phyloP scores from a whole-genome alignment of 2,888 invertebrate species.

The Prenolepis imparis region DNA sequence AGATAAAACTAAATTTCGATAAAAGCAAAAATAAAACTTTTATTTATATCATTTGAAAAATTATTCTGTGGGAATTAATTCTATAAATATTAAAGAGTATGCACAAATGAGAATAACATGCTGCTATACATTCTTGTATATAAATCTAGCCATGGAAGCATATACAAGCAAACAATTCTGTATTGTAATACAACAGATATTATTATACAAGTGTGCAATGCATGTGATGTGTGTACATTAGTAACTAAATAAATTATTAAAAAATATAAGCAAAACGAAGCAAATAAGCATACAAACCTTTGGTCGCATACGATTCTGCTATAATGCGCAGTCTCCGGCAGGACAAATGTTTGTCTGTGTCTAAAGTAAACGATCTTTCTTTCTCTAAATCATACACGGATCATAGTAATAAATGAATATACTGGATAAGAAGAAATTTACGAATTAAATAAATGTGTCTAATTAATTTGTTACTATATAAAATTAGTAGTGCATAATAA shows the following conservation, averaged over 20 bases:
- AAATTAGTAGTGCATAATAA: conserved; percentile 54
- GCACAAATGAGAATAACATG: conserved; percentile 21
- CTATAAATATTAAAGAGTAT: conserved; percentile 3
- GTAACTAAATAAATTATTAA: conserved; percentile 58
- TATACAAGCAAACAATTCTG: conserved; percentile 31
- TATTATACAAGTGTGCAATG: conserved; percentile 13
- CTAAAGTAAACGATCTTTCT: conserved; percentile 72
- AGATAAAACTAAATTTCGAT: conserved; percentile 7
- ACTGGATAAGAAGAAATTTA: conserved; percentile 46
- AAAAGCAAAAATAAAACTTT: conserved; percentile 11
- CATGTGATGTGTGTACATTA: conserved; percentile 44
- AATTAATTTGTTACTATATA: conserved; percentile 45
- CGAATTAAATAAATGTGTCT: conserved; percentile 52
- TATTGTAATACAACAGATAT: neutral
- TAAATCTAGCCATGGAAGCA: conserved; percentile 28
- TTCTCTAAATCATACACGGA: conserved; percentile 66
- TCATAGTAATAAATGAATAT: conserved; percentile 57
- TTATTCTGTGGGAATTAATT: neutral
- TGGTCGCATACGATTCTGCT: conserved; percentile 98
- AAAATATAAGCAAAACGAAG: conserved; percentile 63
- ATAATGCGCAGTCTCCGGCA: conserved; percentile 96
- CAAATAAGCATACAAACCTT: conserved; percentile 88
- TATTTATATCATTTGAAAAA: neutral
- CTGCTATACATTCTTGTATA: neutral
- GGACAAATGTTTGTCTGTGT: conserved; percentile 93